Evolutionary conservation across 1,140 invertebrate species (phyloP).

Genomic region (Sinonovacula constricta): DNA sequence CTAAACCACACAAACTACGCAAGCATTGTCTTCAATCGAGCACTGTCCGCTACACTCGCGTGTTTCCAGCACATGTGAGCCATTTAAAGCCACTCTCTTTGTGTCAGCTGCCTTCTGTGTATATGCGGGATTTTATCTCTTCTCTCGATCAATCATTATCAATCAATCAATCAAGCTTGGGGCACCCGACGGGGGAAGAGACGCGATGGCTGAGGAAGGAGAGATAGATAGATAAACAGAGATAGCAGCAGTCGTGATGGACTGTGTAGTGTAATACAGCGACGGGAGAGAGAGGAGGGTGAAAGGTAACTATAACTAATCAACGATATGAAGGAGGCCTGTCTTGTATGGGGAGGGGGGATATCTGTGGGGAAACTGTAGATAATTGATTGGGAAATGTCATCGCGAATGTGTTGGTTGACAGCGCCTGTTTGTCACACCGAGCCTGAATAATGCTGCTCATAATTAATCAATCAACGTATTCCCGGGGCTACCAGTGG

Average conservation of each 20-base stretch:
- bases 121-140: slow-evolving; percentile 38
- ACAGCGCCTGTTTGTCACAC: slow-evolving; percentile 44
- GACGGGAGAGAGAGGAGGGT: no score
- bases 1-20: no score
- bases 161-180: slow-evolving; percentile 48
- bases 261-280: no score
- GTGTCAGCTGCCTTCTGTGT: background rate
- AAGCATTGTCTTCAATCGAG: no score
- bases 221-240: no score
- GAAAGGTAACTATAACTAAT: no score
- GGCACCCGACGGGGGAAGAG: slow-evolving; percentile 24
- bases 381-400: slow-evolving; percentile 48
- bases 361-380: background rate
- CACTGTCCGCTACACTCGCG: no score
- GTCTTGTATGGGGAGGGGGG: background rate
- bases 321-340: slow-evolving; percentile 33
- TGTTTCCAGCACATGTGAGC: no score
- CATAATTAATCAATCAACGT: slow-evolving; percentile 45
- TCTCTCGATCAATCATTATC: slow-evolving; percentile 43
- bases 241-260: no score
- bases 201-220: no score
- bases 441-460: background rate
- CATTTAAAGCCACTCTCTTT: background rate
- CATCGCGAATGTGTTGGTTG: slow-evolving; percentile 22
- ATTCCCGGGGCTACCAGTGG: background rate